Evolutionary conservation across 2,113 vertebrate genomes (phyloP), one percentile per base, ranked within the genome.

Genomic region (Notothenia rossii): DNA sequence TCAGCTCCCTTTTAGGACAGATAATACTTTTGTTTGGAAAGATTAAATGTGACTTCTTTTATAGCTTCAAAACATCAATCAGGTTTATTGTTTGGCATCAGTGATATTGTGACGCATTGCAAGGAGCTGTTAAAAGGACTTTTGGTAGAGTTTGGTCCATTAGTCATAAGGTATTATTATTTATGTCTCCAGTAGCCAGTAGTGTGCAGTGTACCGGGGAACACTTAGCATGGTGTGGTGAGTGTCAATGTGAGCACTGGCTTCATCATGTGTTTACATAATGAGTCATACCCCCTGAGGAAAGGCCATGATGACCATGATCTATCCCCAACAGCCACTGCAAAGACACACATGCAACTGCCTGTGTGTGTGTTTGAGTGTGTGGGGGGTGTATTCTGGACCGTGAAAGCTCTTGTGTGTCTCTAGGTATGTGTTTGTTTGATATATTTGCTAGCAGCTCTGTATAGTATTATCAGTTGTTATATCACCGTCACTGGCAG

Each of bases 231-330:
- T 55, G 49, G 55, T 33, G 3, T 64, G 61, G 71, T 79, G 51
- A 36, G 74, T 65, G 74, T 77, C 48, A 83, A 56, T 75, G 62
- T 85, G 49, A 79, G 49, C 10, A 20, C 63, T 68, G 51, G 73
- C 67, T 77, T 74, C 46, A 56, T 75, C 46, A 49, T 85, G 65
- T 85, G 72, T 83, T 74, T 70, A 75, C 75, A 20, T 58, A 64
- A 84, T 85, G 84, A 86, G n/a, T 86, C 88, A 82, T 43, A 20
- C 79, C n/a, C 72, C 65, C 54, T 36, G 29, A 78, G 18, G 64
- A 56, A 72, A 70, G 29, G 15, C 72, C 15, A 22, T 49, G 73
- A 85, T 80, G 72, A 79, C 33, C 58, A 53, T 72, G 66, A 81
- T 88, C 77, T 71, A 54, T 65, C 55, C 48, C 75, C 56, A 40